phyloP scores from a whole-genome alignment of 1,140 invertebrate species.

The Listronotus bonariensis region DNA sequence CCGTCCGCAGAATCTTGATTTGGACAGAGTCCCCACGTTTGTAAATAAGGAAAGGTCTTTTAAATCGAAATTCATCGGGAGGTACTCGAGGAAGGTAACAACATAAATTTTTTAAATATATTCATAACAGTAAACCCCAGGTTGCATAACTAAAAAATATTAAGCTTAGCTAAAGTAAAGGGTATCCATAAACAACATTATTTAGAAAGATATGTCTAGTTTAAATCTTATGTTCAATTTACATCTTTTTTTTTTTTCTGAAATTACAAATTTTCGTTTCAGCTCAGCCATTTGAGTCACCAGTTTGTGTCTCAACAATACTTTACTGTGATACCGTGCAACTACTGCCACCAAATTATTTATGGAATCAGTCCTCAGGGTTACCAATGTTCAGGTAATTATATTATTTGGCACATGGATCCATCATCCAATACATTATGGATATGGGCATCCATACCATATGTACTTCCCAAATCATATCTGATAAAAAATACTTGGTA shows the following conservation, averaged over 20 bases:
- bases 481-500: no score
- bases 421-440: no score
- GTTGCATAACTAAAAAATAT: no score
- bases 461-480: no score
- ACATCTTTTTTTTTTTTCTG: no score
- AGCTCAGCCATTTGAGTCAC: constrained; percentile 85
- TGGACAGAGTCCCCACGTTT: constrained; percentile 76
- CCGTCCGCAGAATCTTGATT: constrained; percentile 60
- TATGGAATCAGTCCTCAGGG: constrained; percentile 94
- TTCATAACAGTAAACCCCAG: no score
- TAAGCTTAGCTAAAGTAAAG: no score
- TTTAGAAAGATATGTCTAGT: no score
- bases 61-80: constrained; percentile 72
- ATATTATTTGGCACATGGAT: neutral
- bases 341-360: constrained; percentile 89
- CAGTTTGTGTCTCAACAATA: constrained; percentile 88
- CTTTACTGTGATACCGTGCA: constrained; percentile 87
- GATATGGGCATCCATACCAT: no score
- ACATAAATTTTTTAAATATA: no score
- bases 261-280: constrained; percentile 38
- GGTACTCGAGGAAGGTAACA: constrained; percentile 62
- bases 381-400: constrained; percentile 83
- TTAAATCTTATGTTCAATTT: no score
- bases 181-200: no score
- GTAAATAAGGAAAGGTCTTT: constrained; percentile 85